Evolutionary conservation across 2,113 vertebrate genomes (phyloP).

Genomic region (Hippocampus abdominalis): DNA sequence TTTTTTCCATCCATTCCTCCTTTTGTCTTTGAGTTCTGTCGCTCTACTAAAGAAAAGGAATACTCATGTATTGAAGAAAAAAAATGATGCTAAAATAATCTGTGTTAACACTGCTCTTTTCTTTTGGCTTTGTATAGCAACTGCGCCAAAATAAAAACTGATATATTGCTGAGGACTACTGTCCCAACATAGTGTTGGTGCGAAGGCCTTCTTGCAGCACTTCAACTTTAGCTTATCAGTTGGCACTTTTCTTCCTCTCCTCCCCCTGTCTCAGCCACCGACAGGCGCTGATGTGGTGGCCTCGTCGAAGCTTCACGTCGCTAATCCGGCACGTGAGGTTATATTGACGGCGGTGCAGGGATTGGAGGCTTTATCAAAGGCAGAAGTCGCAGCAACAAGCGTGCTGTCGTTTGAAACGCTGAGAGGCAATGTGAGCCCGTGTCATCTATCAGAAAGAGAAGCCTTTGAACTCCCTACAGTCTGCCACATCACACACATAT

Average conservation of each 20-base stretch:
- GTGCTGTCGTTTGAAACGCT: constrained; percentile 31
- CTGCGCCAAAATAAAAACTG: too few species aligned
- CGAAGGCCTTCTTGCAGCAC: neutral
- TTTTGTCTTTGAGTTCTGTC: neutral
- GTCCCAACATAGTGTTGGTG: neutral
- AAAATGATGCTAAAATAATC: neutral
- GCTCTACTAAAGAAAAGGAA: neutral
- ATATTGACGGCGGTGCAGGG: constrained; percentile 10
- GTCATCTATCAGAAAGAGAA: constrained; percentile 40
- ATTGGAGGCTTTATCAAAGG: constrained; percentile 22
- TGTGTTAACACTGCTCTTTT: too few species aligned
- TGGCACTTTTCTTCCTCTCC: neutral
- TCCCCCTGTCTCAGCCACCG: neutral
- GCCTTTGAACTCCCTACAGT: constrained; percentile 50
- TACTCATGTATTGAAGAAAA: neutral
- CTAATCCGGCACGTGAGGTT: constrained; percentile 20
- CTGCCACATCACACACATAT: constrained; percentile 27
- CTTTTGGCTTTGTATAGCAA: too few species aligned
- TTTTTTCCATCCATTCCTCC: neutral
- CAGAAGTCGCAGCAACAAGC: constrained; percentile 36
- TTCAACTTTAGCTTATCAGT: neutral
- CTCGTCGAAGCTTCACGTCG: neutral
- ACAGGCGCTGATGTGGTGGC: neutral
- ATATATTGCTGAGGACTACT: too few species aligned
- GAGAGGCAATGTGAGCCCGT: constrained; percentile 18